Base-by-base conservation (phyloP, 2,113 vertebrate species). In the Engraulis encrasicolus region DNA sequence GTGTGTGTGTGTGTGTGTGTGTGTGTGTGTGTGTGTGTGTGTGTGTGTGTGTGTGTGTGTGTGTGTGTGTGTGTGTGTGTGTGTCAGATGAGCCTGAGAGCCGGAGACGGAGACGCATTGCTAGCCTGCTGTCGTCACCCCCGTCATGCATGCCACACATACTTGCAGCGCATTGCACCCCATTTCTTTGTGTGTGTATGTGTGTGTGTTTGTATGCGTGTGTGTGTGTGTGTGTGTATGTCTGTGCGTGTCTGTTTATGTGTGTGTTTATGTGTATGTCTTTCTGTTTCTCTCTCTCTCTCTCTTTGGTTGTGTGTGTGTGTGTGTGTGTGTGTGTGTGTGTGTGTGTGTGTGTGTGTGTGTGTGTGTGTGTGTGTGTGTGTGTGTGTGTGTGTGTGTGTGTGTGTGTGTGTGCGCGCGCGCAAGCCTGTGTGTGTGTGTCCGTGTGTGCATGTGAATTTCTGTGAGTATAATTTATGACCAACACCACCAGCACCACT, bases 171-270 rank as follows among this genome's bases (percentile, higher is more conserved):
- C 58, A 11, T n/a, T n/a, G n/a, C 23, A 2, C 9, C n/a, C 14
- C 58, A 66, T 66, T 66, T 66, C 58, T 66, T n/a, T 23, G 58
- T 66, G 58, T 66, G n/a, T 66, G 58, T 27, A n/a, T 23, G 54
- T 7, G 58, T 23, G 7, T 0, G 2, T 7, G n/a, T 66, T 11
- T 66, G 58, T 12, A 23, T 31, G 58, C 2, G 58, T 31, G 7
- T 66, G 23, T 66, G 58, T 27, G n/a, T 27, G 27, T 31, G 11
- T 66, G 58, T 31, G 1, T 31, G 58, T 66, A 15, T 31, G 58
- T 58, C 20, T 58, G 7, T 58, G 19, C 19, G 50, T 19, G 19
- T 4, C 1, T 18, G 9, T 45, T 3, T 45, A 9, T 45, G 40
- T 45, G 40, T 5, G 40, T 45, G 9, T 45, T n/a, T n/a, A n/a